Evolutionary conservation across 2,888 invertebrate species (phyloP).

Genomic region (Dione juno): DNA sequence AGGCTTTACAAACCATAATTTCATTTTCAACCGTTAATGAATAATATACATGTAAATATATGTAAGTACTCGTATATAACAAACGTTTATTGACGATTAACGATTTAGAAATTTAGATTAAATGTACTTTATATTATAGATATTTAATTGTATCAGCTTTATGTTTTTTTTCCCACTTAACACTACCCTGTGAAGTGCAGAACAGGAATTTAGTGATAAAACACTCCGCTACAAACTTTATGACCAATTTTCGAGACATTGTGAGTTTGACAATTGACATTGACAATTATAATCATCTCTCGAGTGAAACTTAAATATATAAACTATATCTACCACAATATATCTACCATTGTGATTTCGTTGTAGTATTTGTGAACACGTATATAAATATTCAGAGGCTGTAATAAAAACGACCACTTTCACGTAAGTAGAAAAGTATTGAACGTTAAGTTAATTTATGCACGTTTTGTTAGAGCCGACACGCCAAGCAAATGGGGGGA

Average conservation of each 20-base stretch:
- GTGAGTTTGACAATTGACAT: too few species aligned
- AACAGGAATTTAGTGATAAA: too few species aligned
- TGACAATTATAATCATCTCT: too few species aligned
- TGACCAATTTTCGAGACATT: too few species aligned
- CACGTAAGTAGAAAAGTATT: slow-evolving; percentile 80
- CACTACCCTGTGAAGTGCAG: too few species aligned
- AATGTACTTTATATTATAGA: neutral
- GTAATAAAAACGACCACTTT: slow-evolving; percentile 78
- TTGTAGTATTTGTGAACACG: slow-evolving; percentile 58
- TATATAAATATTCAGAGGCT: slow-evolving; percentile 74
- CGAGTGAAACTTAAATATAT: neutral
- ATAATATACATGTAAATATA: neutral
- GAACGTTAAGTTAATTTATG: slow-evolving; percentile 82
- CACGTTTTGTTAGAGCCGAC: slow-evolving; percentile 74
- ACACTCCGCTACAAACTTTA: too few species aligned
- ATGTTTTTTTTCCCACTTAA: too few species aligned
- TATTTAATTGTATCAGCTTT: neutral
- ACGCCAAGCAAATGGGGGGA: slow-evolving; percentile 64
- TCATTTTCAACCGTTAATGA: slow-evolving; percentile 23
- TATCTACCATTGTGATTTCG: slow-evolving; percentile 21
- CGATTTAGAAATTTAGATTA: neutral
- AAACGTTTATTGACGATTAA: too few species aligned
- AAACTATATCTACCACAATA: too few species aligned
- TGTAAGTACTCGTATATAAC: neutral
- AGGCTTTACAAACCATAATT: slow-evolving; percentile 29